Percentiles rank a stretch among this genome's conserved stretches.
phyloP scores from a whole-genome alignment of 2,113 vertebrate species.

The Prolemur simus region DNA sequence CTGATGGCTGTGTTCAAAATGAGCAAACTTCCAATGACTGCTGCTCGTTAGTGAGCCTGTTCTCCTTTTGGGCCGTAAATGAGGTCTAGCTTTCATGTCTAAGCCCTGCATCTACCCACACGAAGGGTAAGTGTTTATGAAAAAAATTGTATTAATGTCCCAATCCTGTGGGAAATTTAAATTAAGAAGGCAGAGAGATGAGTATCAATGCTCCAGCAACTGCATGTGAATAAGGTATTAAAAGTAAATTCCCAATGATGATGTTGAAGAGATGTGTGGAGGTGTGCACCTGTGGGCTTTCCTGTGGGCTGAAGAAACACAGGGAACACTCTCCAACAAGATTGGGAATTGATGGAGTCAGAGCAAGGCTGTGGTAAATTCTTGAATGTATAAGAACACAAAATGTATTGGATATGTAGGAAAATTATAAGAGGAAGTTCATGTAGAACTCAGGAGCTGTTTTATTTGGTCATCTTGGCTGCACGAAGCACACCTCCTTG shows the following conservation, averaged over 20 bases:
- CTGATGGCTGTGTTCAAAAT: not conserved
- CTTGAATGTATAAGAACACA: not conserved
- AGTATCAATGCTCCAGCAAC: fast-evolving
- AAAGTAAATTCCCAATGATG: not conserved
- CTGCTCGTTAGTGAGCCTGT: not conserved
- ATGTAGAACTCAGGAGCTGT: not conserved
- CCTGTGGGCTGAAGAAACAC: not conserved
- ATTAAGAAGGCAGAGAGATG: not conserved
- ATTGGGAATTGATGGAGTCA: not conserved
- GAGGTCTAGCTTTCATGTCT: not conserved
- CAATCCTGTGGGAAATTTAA: not conserved
- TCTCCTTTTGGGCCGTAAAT: not conserved
- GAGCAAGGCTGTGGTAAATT: not conserved
- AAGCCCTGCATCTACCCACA: not conserved
- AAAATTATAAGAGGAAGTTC: not conserved
- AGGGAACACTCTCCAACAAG: not conserved
- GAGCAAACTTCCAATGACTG: not conserved
- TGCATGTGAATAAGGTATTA: not conserved
- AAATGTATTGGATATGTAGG: not conserved
- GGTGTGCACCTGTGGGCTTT: too few species aligned
- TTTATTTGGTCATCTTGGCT: not conserved
- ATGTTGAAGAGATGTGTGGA: fast-evolving
- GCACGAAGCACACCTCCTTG: fast-evolving
- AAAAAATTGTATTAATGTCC: not conserved
- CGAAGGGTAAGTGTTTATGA: not conserved